Base-by-base conservation (phyloP, 1,140 invertebrate genomes). In the Zophobas atratus region DNA sequence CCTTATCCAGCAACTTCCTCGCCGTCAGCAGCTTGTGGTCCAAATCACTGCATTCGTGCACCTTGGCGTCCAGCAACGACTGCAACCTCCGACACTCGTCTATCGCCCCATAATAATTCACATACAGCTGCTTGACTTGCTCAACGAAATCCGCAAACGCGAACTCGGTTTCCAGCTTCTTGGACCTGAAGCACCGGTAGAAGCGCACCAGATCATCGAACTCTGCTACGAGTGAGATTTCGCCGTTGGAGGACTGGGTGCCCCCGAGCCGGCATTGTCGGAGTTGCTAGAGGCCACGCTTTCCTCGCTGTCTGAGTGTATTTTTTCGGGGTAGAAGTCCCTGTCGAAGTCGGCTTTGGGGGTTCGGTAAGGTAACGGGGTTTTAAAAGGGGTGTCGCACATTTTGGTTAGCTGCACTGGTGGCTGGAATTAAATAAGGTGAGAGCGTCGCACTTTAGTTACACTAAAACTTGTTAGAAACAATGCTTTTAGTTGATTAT, bases 1-100 rank as follows among this genome's bases (percentile, higher is more conserved):
- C 95, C 51, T 91, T 89, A 84, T 96, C 94, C 2, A 97, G 87
- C 43, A 96, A 87, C 76, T 92, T 92, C 60, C 94, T 90, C 0
- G 93, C 94, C 84, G 94, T 92, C 76, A 91, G 92, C 51, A 97
- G 89, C 84, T 95, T 94, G 8, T 90, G 91, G 76, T 96, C 93
- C 70, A 94, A 89, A 78, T 92, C 90, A 75, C 77, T 82, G 49
- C 76, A 80, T 46, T 85, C 82, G 46, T 82, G 75, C 2, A 75
- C 80, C 72, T 80, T 85, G 34, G 77, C 75, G 76, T 85, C 82
- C 1, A 85, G 51, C 43, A 80, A 63, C 32, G 39, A 57, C 55
- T 82, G 80, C 5, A 86, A 56, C 20, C 82, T 73, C 1, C 76
- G 53, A 75, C 81, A 83, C 56, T 86, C 84, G 1, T 80, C 49